Evolutionary conservation across 2,888 invertebrate species (phyloP).

Genomic region (Agrotis segetum): DNA sequence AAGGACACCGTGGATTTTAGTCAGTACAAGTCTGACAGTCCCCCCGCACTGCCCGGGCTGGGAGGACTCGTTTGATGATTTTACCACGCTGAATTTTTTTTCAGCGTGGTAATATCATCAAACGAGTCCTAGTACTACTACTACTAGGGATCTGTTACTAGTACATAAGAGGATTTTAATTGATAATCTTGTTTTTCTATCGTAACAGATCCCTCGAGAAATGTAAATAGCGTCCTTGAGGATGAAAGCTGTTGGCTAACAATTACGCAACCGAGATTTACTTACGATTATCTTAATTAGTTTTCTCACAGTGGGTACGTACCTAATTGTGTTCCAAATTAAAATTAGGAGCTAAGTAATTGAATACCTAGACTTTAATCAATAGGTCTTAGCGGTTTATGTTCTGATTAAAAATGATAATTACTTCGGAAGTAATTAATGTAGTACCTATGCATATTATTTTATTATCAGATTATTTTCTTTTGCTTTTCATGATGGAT

Average conservation of each 20-base stretch:
- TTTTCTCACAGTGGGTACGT: slow-evolving; percentile 27
- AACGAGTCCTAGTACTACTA: no score
- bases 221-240: slow-evolving; percentile 37
- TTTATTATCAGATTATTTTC: no score
- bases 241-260: slow-evolving; percentile 35
- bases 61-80: no score
- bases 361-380: slow-evolving; percentile 24
- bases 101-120: no score
- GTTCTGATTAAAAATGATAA: not conserved
- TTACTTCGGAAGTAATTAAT: slow-evolving; percentile 5
- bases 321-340: slow-evolving; percentile 17
- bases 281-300: slow-evolving; percentile 38
- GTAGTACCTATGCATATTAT: not conserved
- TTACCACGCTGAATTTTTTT: no score
- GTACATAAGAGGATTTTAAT: no score
- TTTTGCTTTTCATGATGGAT: no score
- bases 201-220: slow-evolving; percentile 43
- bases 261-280: slow-evolving; percentile 42
- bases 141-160: no score
- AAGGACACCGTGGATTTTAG: no score
- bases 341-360: slow-evolving; percentile 9
- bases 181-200: slow-evolving; percentile 41
- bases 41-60: no score
- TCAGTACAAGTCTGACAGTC: no score
- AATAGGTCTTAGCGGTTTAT: not conserved